phyloP scores from a whole-genome alignment of 2,113 vertebrate species.

The Prunella himalayana region DNA sequence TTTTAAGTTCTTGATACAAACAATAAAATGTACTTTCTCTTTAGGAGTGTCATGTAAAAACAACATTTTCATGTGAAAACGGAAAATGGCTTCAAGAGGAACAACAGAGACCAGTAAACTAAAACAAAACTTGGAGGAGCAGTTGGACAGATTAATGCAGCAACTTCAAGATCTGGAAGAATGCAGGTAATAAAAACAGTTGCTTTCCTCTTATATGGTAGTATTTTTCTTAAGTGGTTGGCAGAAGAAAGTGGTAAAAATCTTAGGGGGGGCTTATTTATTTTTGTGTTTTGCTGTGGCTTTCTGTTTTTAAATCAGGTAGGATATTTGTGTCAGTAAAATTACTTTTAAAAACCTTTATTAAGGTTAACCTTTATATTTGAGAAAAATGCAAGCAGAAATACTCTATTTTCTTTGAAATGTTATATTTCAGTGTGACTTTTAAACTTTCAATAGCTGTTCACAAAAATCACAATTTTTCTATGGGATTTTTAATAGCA shows the following conservation, averaged over 20 bases:
- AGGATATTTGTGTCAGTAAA: not conserved
- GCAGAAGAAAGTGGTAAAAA: not conserved
- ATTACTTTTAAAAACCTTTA: not conserved
- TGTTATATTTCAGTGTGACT: not conserved
- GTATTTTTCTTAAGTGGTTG: not conserved
- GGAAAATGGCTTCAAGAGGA: constrained; percentile 92
- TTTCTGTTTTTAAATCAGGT: not conserved
- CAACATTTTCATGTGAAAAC: constrained; percentile 30
- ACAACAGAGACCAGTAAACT: constrained; percentile 92
- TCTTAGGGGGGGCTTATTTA: not conserved
- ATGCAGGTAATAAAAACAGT: constrained; percentile 81
- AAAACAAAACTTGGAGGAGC: constrained; percentile 95
- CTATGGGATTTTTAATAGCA: not conserved
- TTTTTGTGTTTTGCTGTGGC: not conserved
- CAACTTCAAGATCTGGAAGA: constrained; percentile 96
- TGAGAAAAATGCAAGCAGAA: not conserved
- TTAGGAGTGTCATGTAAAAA: constrained; percentile 27
- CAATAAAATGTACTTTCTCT: not conserved
- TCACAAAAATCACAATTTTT: not conserved
- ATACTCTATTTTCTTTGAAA: not conserved
- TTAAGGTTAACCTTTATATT: not conserved
- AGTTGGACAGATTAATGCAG: constrained; percentile 94
- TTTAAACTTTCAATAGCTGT: not conserved
- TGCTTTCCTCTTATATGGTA: not conserved
- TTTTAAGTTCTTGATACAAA: not conserved